Percentiles rank a stretch among this genome's conserved stretches.
These are phyloP conservation scores for Brachirus orientalis DNA, from an alignment of 2,113 vertebrate species.

Conservation along the genomic window DNA sequence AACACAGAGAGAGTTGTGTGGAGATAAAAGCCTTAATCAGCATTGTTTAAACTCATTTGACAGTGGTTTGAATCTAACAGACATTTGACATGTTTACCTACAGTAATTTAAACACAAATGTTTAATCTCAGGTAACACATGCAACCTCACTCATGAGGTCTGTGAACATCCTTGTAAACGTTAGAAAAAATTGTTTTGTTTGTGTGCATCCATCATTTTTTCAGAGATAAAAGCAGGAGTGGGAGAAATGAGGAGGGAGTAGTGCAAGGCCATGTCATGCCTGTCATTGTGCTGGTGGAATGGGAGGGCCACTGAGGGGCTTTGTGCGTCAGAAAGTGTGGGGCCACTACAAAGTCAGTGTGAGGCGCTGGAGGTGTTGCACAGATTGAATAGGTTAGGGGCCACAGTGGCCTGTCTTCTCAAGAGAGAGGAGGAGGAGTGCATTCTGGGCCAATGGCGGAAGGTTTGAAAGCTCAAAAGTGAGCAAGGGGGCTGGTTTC, in stretches of 20 bases:
- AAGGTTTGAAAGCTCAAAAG: slow-evolving; percentile 34
- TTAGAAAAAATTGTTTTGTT: background rate
- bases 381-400: slow-evolving; percentile 66
- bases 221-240: slow-evolving; percentile 25
- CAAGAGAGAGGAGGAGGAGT: slow-evolving; percentile 31
- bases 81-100: too few species aligned
- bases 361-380: slow-evolving; percentile 29
- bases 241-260: slow-evolving; percentile 14
- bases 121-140: too few species aligned
- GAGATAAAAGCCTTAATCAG: too few species aligned
- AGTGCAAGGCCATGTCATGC: slow-evolving; percentile 17
- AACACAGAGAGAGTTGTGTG: too few species aligned
- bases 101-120: too few species aligned
- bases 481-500: slow-evolving; percentile 27
- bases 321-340: slow-evolving; percentile 55
- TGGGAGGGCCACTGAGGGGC: slow-evolving; percentile 59
- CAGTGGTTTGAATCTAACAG: too few species aligned
- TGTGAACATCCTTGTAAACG: background rate
- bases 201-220: slow-evolving; percentile 30
- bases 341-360: slow-evolving; percentile 47
- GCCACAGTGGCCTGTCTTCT: slow-evolving; percentile 50
- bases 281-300: slow-evolving; percentile 62
- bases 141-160: too few species aligned
- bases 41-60: too few species aligned
- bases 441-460: slow-evolving; percentile 52